Evolutionary conservation across 2,797 vertebrate genomes (phyloP).

Genomic region (Dicrostonyx torquatus): DNA sequence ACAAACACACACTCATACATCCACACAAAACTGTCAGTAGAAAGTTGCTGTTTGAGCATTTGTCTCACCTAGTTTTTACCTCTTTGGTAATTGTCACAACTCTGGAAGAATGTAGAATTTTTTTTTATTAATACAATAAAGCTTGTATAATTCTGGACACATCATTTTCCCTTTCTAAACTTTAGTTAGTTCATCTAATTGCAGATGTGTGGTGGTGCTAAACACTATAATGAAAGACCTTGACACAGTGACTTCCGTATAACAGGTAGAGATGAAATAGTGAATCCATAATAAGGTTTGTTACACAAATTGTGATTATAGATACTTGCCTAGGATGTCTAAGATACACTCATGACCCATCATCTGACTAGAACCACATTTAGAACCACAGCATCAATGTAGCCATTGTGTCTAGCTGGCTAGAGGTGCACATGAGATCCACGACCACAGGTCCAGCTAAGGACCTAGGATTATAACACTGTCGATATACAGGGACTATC

Average conservation of each 20-base stretch:
- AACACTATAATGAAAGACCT: not conserved
- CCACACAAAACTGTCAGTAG: not conserved
- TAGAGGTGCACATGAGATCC: not conserved
- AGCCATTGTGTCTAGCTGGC: not conserved
- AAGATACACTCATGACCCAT: not conserved
- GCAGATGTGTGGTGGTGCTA: not conserved
- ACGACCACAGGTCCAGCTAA: not conserved
- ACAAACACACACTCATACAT: not conserved
- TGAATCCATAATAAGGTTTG: not conserved
- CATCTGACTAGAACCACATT: not conserved
- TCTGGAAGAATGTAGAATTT: not conserved
- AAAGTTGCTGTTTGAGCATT: not conserved
- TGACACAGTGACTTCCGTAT: not conserved
- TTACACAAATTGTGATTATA: not conserved
- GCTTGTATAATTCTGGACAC: not conserved
- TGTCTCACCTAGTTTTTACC: not conserved
- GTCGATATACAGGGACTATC: not conserved
- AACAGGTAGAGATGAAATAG: not conserved
- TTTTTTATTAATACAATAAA: not conserved
- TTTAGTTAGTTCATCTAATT: not conserved
- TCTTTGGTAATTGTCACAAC: not conserved
- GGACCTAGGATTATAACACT: not conserved
- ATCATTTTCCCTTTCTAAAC: not conserved
- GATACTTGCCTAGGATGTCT: not conserved
- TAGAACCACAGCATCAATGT: not conserved